Base-by-base conservation (phyloP, 2,888 invertebrate genomes). In the Syrphus vitripennis region DNA sequence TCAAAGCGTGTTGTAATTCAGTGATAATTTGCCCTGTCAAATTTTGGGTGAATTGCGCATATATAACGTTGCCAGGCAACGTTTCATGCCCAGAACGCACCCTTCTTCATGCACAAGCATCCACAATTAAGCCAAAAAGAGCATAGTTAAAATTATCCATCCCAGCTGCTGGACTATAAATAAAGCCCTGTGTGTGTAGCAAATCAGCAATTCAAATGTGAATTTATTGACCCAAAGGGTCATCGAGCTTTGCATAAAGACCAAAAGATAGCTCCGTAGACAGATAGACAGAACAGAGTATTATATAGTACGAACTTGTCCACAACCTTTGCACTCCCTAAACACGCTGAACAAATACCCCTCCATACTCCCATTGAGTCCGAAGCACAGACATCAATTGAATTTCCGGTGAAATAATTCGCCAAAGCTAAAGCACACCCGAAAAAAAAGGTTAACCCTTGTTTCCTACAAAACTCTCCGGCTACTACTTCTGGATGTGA, bases 151-250 rank as follows among this genome's bases (percentile, higher is more conserved):
- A 77, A 53, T 67, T 45, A 84, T 61, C 34, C 67, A 69, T n/a
- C 67, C 40, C 61, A 65, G 19, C 63, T 55, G 26, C 50, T 74
- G 81, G 55, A 34, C 72, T 42, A 77, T 86, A 86, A 86, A 86
- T 86, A 82, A 72, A 75, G 74, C 26, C 77, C 70, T 57, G 82
- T 65, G 70, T 65, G 70, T 78, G 74, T 70, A 86, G 82, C 74
- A 86, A 86, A 86, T 86, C 86, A 82, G 82, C 86, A 86, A 86
- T 86, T 86, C 82, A 86, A 86, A 86, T 82, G 86, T 78, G 82
- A 21, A 82, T 86, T 86, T 86, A 86, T 82, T 82, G 81, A 81
- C 86, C 86, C 78, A 50, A 82, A 74, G 86, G 82, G 82, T 77
- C 84, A 77, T 72, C 77, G 76, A 71, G 81, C 67, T 77, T 65